Evolutionary conservation across 2,113 vertebrate species (phyloP).

Genomic region (Syngnathus scovelli): DNA sequence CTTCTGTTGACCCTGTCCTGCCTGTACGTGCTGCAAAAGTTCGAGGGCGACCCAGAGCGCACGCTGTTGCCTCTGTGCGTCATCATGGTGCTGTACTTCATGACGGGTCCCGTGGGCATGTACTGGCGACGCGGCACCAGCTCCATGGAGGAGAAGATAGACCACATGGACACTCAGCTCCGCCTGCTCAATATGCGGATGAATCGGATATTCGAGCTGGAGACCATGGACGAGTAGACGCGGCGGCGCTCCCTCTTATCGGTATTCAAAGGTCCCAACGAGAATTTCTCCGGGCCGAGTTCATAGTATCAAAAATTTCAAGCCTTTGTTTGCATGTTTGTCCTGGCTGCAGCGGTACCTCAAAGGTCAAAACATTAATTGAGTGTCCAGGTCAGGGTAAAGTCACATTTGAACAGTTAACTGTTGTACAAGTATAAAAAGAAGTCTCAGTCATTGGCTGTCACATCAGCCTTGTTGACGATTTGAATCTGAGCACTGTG

Average conservation of each 20-base stretch:
- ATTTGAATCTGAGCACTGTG: not conserved
- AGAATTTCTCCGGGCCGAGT: conserved; percentile 3
- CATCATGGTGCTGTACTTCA: conserved; percentile 90
- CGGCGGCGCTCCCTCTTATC: not conserved
- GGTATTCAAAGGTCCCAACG: not conserved
- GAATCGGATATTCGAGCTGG: conserved; percentile 87
- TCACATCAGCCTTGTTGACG: not conserved
- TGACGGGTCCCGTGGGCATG: conserved; percentile 87
- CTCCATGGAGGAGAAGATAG: conserved; percentile 91
- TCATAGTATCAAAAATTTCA: not conserved
- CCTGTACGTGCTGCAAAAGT: conserved; percentile 93
- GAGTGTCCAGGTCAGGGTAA: not conserved
- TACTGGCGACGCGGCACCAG: conserved; percentile 80
- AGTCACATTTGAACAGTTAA: not conserved
- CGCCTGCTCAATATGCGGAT: conserved; percentile 92
- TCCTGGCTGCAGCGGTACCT: not conserved
- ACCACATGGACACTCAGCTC: conserved; percentile 90
- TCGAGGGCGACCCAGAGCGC: conserved; percentile 86
- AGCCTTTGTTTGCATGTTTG: not conserved
- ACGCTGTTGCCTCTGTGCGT: conserved; percentile 87
- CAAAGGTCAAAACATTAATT: not conserved
- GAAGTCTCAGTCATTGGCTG: not conserved
- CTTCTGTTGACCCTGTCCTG: conserved; percentile 87
- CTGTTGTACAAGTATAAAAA: not conserved
- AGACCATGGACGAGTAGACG: conserved; percentile 67